Percentiles rank a stretch among this genome's conserved stretches.
These are phyloP conservation scores for Leucosticte australis DNA, from an alignment of 2,113 vertebrate species.

Conservation along the genomic window DNA sequence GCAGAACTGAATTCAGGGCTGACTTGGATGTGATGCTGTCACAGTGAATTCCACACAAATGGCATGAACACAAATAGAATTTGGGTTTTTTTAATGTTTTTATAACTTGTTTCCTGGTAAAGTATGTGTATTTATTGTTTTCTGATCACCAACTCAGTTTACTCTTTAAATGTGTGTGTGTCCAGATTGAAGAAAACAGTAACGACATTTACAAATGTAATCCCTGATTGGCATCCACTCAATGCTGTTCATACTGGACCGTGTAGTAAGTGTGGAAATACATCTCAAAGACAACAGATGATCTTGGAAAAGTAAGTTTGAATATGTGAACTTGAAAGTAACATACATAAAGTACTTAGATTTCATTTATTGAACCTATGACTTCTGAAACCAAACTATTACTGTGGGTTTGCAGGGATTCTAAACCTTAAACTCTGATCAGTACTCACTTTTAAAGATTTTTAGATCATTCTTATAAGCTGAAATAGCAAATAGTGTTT, in stretches of 20 bases:
- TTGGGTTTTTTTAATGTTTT: not conserved
- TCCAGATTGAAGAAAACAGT: conserved; percentile 77
- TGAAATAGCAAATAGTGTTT: not conserved
- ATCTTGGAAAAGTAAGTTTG: conserved; percentile 82
- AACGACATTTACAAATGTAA: conserved; percentile 82
- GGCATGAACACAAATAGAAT: not conserved
- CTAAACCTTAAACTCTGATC: not conserved
- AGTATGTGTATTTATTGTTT: not conserved
- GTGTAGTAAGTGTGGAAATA: conserved; percentile 80
- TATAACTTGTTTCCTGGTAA: not conserved
- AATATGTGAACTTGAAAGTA: not conserved
- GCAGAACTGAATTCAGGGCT: not conserved
- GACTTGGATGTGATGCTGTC: not conserved
- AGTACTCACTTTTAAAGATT: not conserved
- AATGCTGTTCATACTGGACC: conserved; percentile 78
- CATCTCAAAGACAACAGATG: conserved; percentile 82
- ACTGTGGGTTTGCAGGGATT: not conserved
- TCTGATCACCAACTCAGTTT: not conserved
- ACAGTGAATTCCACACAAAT: not conserved
- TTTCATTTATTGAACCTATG: not conserved
- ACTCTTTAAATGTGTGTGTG: not conserved
- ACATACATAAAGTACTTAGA: not conserved
- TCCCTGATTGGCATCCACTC: conserved; percentile 87
- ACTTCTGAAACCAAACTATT: not conserved
- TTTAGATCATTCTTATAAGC: not conserved